phyloP scores from a whole-genome alignment of 2,797 vertebrate species.

The Thripadectes ignobilis region DNA sequence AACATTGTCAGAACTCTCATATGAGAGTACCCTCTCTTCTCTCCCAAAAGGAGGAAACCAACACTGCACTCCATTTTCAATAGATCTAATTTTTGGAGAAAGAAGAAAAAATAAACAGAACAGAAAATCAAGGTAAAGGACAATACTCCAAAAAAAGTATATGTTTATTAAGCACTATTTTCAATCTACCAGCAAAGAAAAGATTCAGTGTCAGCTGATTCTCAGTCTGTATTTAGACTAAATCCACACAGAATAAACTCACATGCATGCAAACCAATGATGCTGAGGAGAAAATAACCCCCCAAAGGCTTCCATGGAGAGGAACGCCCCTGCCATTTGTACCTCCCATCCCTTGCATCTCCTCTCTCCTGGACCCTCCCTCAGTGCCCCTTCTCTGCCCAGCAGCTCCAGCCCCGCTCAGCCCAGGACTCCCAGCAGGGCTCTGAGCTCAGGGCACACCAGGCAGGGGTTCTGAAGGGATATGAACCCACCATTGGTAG shows the following conservation, averaged over 20 bases:
- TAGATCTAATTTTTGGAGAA: background rate
- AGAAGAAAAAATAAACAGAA: background rate
- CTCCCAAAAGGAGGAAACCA: background rate
- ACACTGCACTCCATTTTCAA: background rate
- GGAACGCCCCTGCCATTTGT: background rate
- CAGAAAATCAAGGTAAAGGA: background rate
- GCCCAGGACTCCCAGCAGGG: accelerated
- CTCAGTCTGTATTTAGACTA: background rate
- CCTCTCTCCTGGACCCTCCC: background rate
- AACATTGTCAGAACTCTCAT: background rate
- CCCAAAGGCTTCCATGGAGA: background rate
- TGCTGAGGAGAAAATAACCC: background rate
- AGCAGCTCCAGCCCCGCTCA: background rate
- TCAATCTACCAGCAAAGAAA: background rate
- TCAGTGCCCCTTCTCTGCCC: background rate
- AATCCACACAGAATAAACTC: background rate
- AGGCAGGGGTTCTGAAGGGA: background rate
- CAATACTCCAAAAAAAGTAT: background rate
- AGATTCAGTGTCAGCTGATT: background rate
- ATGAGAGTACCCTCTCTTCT: background rate
- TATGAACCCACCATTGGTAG: background rate
- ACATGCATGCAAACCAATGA: background rate
- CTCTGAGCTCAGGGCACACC: background rate
- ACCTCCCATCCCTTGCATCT: background rate
- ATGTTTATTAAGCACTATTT: background rate